Percentiles rank a stretch among this genome's conserved stretches.
Conservation (phyloP, 2,888 invertebrate genomes). For the Crocallis elinguaria region DNA sequence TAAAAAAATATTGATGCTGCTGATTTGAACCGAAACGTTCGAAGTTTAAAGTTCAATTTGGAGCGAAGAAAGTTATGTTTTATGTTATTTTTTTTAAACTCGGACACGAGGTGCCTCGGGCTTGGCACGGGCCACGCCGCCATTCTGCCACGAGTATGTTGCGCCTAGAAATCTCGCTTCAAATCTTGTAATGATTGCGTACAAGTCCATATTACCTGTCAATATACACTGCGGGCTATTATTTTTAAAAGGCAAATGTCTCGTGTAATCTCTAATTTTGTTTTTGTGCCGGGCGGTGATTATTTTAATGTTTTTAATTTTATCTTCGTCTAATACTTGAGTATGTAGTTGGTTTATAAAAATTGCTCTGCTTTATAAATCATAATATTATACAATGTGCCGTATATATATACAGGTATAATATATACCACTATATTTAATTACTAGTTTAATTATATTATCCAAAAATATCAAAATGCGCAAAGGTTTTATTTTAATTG, state of each 20-base stretch:
- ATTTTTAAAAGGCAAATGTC: conserved; percentile 44
- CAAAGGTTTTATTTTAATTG: no score
- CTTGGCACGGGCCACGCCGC: conserved; percentile 49
- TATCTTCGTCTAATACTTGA: conserved; percentile 2
- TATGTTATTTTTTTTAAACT: conserved; percentile 37
- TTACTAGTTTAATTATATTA: no score
- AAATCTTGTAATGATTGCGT: conserved; percentile 53
- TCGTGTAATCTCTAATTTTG: conserved; percentile 32
- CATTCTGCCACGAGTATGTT: conserved; percentile 35
- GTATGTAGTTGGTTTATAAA: neutral
- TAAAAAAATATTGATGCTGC: conserved; percentile 27
- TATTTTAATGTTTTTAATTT: conserved; percentile 28
- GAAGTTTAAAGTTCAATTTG: conserved; percentile 32
- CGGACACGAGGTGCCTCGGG: conserved; percentile 44
- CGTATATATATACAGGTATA: no score
- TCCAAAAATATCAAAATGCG: no score
- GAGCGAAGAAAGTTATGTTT: conserved; percentile 21
- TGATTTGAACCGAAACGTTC: conserved; percentile 13
- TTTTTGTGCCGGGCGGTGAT: conserved; percentile 24
- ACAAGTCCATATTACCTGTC: conserved; percentile 59
- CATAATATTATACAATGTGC: no score
- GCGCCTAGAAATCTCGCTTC: conserved; percentile 35
- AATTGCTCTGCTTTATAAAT: neutral
- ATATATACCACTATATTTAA: no score
- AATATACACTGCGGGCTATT: conserved; percentile 54